These are phyloP conservation scores for Rhyacophila brunnea DNA, from an alignment of 1,140 invertebrate genomes.

Conservation along the genomic window DNA sequence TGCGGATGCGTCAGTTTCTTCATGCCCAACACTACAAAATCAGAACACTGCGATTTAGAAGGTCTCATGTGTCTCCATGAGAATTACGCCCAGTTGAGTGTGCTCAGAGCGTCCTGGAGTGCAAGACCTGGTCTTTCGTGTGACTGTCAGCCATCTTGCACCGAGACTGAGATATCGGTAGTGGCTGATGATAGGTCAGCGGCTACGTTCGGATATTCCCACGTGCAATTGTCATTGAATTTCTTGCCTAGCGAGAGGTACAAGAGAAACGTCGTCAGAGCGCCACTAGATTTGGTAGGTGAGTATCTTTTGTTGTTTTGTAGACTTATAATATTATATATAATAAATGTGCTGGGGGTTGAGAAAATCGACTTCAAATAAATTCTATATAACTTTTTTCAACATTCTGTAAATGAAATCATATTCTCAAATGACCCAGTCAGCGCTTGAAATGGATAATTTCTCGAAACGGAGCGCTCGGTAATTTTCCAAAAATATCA, in stretches of 20 bases:
- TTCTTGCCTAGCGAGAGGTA: conserved; percentile 60
- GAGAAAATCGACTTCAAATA: too few relatives aligned
- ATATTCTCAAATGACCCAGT: too few relatives aligned
- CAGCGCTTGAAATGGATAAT: too few relatives aligned
- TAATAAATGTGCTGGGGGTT: too few relatives aligned
- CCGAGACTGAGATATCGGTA: conserved; percentile 60
- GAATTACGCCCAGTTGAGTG: conserved; percentile 60
- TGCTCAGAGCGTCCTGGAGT: conserved; percentile 53
- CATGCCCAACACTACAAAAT: conserved; percentile 57
- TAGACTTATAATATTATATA: too few relatives aligned
- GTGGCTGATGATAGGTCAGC: conserved; percentile 53
- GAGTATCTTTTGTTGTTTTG: too few relatives aligned
- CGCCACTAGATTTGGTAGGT: conserved; percentile 64
- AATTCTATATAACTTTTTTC: too few relatives aligned
- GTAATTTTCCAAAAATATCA: too few relatives aligned
- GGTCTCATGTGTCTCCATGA: conserved; percentile 59
- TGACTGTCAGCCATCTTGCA: conserved; percentile 62
- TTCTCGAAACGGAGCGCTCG: too few relatives aligned
- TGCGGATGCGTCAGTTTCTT: conserved; percentile 69
- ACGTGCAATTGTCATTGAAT: conserved; percentile 55
- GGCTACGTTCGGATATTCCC: conserved; percentile 41
- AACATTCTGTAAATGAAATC: too few relatives aligned
- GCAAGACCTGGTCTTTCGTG: conserved; percentile 55
- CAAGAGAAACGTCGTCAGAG: conserved; percentile 61
- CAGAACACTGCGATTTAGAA: conserved; percentile 43